These are phyloP conservation scores for Cecropterus lyciades DNA, from an alignment of 1,140 invertebrate species.

Conservation along the genomic window DNA sequence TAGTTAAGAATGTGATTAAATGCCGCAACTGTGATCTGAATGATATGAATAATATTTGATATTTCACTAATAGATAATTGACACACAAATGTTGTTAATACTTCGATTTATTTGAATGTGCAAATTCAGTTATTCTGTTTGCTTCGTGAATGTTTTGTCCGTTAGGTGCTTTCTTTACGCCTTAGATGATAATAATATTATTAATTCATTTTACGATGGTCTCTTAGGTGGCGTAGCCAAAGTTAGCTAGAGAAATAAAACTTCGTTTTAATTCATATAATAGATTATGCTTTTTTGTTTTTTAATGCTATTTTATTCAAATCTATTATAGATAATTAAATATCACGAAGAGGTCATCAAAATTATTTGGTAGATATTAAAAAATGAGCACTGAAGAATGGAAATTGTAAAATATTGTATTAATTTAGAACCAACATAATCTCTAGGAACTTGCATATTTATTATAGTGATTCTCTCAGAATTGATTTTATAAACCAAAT, in stretches of 20 bases:
- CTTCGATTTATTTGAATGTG: slow-evolving; percentile 55
- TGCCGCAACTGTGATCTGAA: slow-evolving; percentile 85
- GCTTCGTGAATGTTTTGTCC: slow-evolving; percentile 57
- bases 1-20: slow-evolving; percentile 84
- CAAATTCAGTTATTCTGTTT: slow-evolving; percentile 59
- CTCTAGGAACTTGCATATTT: slow-evolving; percentile 73
- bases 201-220: slow-evolving; percentile 59
- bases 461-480: slow-evolving; percentile 67
- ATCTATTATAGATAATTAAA: slow-evolving; percentile 37
- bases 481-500: slow-evolving; percentile 74
- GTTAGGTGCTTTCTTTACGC: slow-evolving; percentile 77
- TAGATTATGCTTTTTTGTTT: slow-evolving; percentile 35
- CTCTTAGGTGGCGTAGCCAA: slow-evolving; percentile 78
- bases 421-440: slow-evolving; percentile 69
- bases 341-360: slow-evolving; percentile 35
- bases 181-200: slow-evolving; percentile 63
- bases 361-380: slow-evolving; percentile 27
- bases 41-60: slow-evolving; percentile 85
- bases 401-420: slow-evolving; percentile 58
- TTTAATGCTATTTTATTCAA: slow-evolving; percentile 37
- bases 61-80: slow-evolving; percentile 83
- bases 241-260: slow-evolving; percentile 73
- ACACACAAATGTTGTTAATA: slow-evolving; percentile 70
- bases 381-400: slow-evolving; percentile 29
- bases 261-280: slow-evolving; percentile 52